A percentile compares a stretch with the other conserved stretches of the same genome.
Evolutionary conservation across 2,113 vertebrate genomes (phyloP).

Genomic region (Cathartes aura): DNA sequence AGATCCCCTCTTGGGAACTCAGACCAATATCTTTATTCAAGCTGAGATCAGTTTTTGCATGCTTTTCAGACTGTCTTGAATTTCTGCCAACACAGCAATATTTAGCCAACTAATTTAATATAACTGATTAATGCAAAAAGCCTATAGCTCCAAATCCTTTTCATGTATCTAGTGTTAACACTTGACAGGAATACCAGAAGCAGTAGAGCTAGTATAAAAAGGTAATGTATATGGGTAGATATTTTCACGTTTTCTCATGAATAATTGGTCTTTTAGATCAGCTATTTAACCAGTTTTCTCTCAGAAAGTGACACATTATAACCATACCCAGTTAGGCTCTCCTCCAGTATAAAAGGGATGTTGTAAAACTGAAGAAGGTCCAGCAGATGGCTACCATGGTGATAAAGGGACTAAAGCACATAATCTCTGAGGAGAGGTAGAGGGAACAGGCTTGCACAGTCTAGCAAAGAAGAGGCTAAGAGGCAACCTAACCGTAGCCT

Average conservation of each 20-base stretch:
- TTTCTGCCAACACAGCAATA: conserved; percentile 32
- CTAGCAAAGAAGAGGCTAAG: not conserved
- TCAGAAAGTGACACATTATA: not conserved
- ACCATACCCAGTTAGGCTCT: not conserved
- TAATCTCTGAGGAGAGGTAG: too few species aligned
- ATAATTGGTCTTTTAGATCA: not conserved
- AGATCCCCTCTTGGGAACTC: not conserved
- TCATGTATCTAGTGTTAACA: not conserved
- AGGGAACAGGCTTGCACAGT: not conserved
- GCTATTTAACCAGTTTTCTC: not conserved
- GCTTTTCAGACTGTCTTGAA: not conserved
- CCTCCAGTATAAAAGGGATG: not conserved
- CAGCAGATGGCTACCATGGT: not conserved
- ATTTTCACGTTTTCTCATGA: not conserved
- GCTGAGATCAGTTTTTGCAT: not conserved
- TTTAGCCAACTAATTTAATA: conserved; percentile 33
- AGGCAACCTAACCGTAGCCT: not conserved
- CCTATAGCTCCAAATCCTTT: not conserved
- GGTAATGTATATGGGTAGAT: not conserved
- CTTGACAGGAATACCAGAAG: conserved; percentile 35
- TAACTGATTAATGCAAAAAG: conserved; percentile 46
- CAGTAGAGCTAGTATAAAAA: not conserved
- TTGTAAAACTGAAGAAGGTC: not conserved
- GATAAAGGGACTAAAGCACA: not conserved
- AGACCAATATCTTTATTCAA: not conserved